Percentiles rank a stretch among this genome's conserved stretches.
Conservation (phyloP, 2,113 vertebrate species). For the Osmerus mordax region DNA sequence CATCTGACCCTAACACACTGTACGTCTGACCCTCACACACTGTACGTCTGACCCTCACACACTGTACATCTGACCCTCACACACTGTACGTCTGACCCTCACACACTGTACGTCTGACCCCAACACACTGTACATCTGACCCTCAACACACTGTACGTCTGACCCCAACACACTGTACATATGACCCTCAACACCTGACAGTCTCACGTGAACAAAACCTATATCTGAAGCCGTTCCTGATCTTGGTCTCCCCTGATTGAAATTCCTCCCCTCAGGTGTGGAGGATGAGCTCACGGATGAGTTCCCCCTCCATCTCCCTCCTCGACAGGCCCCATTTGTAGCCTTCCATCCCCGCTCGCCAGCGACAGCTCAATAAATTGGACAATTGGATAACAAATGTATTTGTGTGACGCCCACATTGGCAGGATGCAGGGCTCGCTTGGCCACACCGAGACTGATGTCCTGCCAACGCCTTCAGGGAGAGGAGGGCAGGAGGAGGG, state of each 20-base stretch:
- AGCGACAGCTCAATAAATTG: constrained; percentile 70
- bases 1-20: no score
- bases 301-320: constrained; percentile 45
- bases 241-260: constrained; percentile 39
- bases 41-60: no score
- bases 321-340: constrained; percentile 51
- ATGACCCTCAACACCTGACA: no score
- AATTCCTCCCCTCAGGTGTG: constrained; percentile 46
- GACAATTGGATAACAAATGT: constrained; percentile 66
- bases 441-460: constrained; percentile 33
- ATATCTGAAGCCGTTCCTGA: constrained; percentile 16
- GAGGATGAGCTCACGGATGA: constrained; percentile 8
- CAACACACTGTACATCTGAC: no score
- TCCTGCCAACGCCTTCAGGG: background rate
- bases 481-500: no score
- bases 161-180: no score
- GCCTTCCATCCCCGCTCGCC: constrained; percentile 40
- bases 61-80: no score
- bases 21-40: no score
- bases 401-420: constrained; percentile 51
- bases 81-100: no score
- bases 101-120: no score
- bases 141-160: no score
- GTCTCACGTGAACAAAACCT: no score
- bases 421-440: constrained; percentile 31